Conservation (phyloP, 1,140 invertebrate species). For the Chlorops oryzae region DNA sequence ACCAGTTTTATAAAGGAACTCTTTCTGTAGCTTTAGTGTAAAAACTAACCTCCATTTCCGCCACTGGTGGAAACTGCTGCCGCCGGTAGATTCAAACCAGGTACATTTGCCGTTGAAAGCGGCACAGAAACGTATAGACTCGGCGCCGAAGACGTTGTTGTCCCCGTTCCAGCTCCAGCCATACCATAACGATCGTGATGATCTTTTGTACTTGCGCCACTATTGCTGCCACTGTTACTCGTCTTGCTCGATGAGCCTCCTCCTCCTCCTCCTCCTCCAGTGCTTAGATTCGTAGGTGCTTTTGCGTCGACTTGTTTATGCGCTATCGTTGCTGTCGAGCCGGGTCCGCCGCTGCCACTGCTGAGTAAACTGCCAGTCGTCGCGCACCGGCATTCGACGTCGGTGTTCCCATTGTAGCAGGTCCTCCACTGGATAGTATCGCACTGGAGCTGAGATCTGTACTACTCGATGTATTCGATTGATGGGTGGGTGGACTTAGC, state of each 20-base stretch:
- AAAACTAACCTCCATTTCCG: conserved; percentile 5
- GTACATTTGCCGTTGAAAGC: conserved; percentile 46
- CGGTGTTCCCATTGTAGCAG: too few relatives aligned
- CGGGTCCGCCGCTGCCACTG: conserved; percentile 7
- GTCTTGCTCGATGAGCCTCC: conserved; percentile 20
- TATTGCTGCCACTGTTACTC: conserved; percentile 17
- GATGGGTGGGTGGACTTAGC: conserved; percentile 35
- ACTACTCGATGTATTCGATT: conserved; percentile 1
- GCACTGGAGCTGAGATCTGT: too few relatives aligned
- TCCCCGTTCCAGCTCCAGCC: background rate
- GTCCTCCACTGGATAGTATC: too few relatives aligned
- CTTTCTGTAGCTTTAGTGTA: too few relatives aligned
- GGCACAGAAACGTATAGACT: conserved; percentile 46
- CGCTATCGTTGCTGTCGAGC: conserved; percentile 20
- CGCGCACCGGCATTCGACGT: too few relatives aligned
- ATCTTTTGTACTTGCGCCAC: conserved; percentile 18
- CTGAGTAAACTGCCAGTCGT: background rate
- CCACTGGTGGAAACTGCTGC: conserved; percentile 17
- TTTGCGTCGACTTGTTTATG: background rate
- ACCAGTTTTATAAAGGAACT: too few relatives aligned
- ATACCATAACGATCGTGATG: conserved; percentile 15
- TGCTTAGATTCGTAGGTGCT: too few relatives aligned
- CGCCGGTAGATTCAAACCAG: conserved; percentile 44
- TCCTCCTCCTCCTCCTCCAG: background rate
- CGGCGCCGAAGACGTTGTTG: conserved; percentile 17